Base-by-base conservation (phyloP, 2,888 invertebrate species). In the Campoplex nolae region DNA sequence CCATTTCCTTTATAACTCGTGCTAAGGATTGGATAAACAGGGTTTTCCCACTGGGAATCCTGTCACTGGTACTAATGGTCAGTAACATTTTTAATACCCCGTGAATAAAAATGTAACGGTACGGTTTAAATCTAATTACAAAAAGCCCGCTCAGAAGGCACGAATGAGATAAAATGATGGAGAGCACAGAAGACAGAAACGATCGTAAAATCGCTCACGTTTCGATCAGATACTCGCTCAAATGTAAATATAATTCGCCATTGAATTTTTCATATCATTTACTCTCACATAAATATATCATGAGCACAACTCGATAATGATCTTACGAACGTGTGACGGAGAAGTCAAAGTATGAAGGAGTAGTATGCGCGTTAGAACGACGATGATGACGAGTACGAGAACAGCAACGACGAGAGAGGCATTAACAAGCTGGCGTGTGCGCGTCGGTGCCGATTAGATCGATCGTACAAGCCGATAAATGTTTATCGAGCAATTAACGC, bases 401-500 rank as follows among this genome's bases (percentile, higher is more conserved):
- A 65, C 62, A 62, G 32, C 16, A 32, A 62, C 38, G 35, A 28
- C 71, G 58, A 23, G 67, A 56, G 77, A 70, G 48, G 80, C 56
- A 78, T 84, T 81, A 78, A 81, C 76, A 68, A 70, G 81, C 45
- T 67, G 85, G 71, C 85, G 71, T 67, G 71, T 68, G 79, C 79
- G 83, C 71, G 75, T 76, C 79, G 85, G 38, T 85, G 67, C 71
- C 56, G 85, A 85, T 87, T 85, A 85, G 79, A 83, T 85, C 85
- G 87, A 87, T 87, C 87, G 82, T 79, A 71, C 71, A 68, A 45
- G 51, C 38, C 79, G 87, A 87, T 87, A 87, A 87, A 87, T 79
- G 85, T 85, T 87, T 87, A 87, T 87, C 87, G 83, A 76, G 87
- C 87, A 87, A 87, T 87, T 87, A 85, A 87, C 87, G 87, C 87